phyloP scores from a whole-genome alignment of 1,140 invertebrate species.

The Cyrtorhinus lividipennis region DNA sequence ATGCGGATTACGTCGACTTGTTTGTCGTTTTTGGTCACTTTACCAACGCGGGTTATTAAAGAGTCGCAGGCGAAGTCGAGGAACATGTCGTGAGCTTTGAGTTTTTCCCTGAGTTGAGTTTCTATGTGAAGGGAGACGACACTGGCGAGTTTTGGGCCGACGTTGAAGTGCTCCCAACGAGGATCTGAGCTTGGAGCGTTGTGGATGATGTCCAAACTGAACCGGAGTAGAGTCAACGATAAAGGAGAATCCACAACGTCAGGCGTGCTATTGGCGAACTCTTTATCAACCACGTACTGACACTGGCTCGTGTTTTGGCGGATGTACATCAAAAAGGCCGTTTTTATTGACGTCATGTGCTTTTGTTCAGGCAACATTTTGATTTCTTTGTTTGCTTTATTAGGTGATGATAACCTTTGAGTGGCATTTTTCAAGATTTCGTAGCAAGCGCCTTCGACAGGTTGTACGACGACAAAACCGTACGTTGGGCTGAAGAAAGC shows the following conservation, averaged over 20 bases:
- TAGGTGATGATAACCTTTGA: background rate
- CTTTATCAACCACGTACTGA: slow-evolving; percentile 2
- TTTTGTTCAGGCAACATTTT: background rate
- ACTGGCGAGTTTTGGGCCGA: background rate
- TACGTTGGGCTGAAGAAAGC: slow-evolving; percentile 17
- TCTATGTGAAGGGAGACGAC: slow-evolving; percentile 11
- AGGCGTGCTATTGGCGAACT: background rate
- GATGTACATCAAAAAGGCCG: slow-evolving; percentile 14
- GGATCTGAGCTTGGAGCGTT: slow-evolving; percentile 10
- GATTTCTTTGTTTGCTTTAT: background rate
- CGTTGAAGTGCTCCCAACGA: slow-evolving; percentile 10
- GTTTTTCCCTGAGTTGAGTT: slow-evolving; percentile 18
- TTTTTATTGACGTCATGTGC: slow-evolving; percentile 6
- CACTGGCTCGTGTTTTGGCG: slow-evolving; percentile 15
- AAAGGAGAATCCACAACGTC: background rate
- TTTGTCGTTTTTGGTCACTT: slow-evolving; percentile 7
- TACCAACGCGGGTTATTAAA: background rate
- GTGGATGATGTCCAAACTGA: slow-evolving; percentile 18
- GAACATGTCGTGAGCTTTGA: slow-evolving; percentile 16
- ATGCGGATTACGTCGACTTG: slow-evolving; percentile 10
- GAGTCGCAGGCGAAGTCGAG: slow-evolving; percentile 1
- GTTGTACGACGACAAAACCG: slow-evolving; percentile 15
- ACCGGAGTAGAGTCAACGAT: slow-evolving; percentile 12
- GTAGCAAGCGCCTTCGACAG: slow-evolving; percentile 11
- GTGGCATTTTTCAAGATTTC: slow-evolving; percentile 11